Conservation (phyloP, 1,140 invertebrate species). For the Pseudachorutes palmiensis region DNA sequence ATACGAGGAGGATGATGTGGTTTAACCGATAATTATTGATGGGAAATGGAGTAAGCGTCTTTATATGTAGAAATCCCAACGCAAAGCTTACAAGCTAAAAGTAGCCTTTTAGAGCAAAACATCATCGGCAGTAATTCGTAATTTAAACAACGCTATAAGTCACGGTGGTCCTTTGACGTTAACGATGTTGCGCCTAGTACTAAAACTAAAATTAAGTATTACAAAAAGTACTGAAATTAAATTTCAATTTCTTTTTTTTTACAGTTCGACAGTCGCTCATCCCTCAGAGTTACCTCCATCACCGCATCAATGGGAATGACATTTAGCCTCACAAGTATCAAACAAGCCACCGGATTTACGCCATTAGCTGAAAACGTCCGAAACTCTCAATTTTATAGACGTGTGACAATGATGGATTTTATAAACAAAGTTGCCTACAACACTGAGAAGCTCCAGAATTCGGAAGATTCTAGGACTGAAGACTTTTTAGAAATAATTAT, state of each 20-base stretch:
- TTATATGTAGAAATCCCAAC: too few relatives aligned
- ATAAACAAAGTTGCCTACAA: not conserved
- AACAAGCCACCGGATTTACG: not conserved
- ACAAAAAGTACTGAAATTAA: not conserved
- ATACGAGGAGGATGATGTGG: not conserved
- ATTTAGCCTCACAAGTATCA: not conserved
- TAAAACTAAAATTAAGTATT: not conserved
- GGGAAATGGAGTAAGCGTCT: too few relatives aligned
- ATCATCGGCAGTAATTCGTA: too few relatives aligned
- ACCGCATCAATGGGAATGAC: slow-evolving; percentile 91
- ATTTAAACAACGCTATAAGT: too few relatives aligned
- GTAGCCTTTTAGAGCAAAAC: too few relatives aligned
- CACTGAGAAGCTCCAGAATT: not conserved
- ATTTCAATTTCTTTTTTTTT: slow-evolving; percentile 14
- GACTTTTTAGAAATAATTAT: not conserved
- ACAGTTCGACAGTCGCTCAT: slow-evolving; percentile 91
- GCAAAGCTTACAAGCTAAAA: too few relatives aligned
- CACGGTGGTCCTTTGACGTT: too few relatives aligned
- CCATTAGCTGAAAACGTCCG: not conserved
- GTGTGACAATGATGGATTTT: not conserved
- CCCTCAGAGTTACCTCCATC: slow-evolving; percentile 93
- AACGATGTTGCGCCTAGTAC: too few relatives aligned
- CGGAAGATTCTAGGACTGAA: not conserved
- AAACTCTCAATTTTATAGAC: not conserved
- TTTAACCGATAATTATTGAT: too few relatives aligned